Conservation (phyloP, 2,113 vertebrate species). For the Gracilinanus agilis region DNA sequence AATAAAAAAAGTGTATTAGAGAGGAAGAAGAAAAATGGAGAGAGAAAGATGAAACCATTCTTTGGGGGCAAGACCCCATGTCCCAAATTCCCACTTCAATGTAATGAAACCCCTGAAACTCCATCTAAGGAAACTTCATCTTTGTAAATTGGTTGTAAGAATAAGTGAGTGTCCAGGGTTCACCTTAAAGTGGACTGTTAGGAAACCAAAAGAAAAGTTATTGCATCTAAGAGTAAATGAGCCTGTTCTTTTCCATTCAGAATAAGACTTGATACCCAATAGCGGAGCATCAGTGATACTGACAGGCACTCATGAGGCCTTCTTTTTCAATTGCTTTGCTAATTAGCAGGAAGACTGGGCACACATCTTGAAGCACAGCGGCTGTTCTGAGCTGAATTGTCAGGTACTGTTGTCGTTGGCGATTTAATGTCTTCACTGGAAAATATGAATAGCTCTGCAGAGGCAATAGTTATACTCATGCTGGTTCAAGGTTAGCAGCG, state of each 20-base stretch:
- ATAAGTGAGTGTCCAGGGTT: conserved; percentile 31
- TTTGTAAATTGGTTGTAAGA: conserved; percentile 33
- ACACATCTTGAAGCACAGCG: not conserved
- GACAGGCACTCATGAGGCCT: conserved; percentile 39
- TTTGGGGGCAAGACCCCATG: not conserved
- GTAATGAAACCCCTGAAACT: not conserved
- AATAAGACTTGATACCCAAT: conserved; percentile 12
- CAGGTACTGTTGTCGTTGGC: not conserved
- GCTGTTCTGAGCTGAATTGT: conserved; percentile 64
- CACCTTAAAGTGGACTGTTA: not conserved
- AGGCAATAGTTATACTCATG: conserved; percentile 53
- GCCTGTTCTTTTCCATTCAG: not conserved
- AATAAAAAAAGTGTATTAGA: not conserved
- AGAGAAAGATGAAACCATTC: not conserved
- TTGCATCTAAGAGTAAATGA: conserved; percentile 46
- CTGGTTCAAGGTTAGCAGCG: conserved; percentile 22
- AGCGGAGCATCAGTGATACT: not conserved
- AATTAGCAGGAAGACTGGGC: conserved; percentile 22
- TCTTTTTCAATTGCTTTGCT: conserved; percentile 33
- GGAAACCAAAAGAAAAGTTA: conserved; percentile 27
- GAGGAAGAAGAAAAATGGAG: not conserved
- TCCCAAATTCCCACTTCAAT: not conserved
- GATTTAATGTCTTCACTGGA: conserved; percentile 55
- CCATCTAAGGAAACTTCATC: not conserved
- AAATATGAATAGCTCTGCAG: conserved; percentile 40